Conservation (phyloP, 53 echinoderm and acorn worm species). For the Paelopatides confundens region DNA sequence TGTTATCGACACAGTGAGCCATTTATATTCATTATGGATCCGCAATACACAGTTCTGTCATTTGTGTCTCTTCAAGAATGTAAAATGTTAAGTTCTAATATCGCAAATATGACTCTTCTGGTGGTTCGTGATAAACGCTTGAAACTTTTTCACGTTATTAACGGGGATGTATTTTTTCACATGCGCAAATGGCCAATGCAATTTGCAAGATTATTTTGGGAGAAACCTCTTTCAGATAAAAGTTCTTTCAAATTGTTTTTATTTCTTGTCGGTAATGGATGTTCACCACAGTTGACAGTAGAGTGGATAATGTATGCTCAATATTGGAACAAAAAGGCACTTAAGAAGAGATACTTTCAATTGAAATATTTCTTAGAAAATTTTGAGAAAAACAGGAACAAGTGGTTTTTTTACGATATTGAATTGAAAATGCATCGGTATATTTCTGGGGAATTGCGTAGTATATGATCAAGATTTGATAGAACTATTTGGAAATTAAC, state of each 20-base stretch:
- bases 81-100: neutral
- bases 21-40: neutral
- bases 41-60: neutral
- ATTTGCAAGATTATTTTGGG: constrained; percentile 14
- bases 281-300: neutral
- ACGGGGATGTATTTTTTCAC: neutral
- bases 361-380: neutral
- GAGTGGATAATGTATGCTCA: neutral
- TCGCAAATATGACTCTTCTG: neutral
- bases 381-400: neutral
- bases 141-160: neutral
- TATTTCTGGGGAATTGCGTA: neutral
- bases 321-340: neutral
- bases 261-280: constrained; percentile 23
- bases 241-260: neutral
- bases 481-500: neutral
- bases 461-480: neutral
- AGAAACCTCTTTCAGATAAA: constrained; percentile 13
- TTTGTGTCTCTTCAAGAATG: neutral
- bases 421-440: neutral
- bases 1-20: too few species aligned
- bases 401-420: neutral
- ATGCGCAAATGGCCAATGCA: neutral
- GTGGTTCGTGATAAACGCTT: neutral
- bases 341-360: neutral